Evolutionary conservation across 2,113 vertebrate genomes (phyloP).

Genomic region (Pedetes capensis): DNA sequence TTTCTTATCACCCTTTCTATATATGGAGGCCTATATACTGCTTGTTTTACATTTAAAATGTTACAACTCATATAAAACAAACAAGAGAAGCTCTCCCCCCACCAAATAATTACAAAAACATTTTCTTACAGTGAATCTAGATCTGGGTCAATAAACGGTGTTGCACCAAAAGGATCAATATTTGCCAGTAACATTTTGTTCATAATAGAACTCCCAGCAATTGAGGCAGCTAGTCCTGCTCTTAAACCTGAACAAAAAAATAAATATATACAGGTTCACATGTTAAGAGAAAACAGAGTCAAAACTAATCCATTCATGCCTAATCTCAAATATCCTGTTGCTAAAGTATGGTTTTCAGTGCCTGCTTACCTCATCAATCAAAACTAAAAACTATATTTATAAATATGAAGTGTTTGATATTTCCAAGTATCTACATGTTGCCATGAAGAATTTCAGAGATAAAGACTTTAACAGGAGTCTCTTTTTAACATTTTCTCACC

Average conservation of each 20-base stretch:
- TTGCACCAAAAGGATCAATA: slow-evolving; percentile 96
- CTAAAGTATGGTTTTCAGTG: background rate
- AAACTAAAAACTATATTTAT: background rate
- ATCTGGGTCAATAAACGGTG: slow-evolving; percentile 97
- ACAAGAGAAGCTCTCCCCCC: slow-evolving; percentile 23
- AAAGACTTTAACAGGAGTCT: background rate
- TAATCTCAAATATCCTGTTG: background rate
- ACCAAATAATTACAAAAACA: background rate
- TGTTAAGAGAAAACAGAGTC: background rate
- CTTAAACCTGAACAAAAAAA: slow-evolving; percentile 87
- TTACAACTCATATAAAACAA: background rate
- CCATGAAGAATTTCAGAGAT: background rate
- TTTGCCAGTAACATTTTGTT: slow-evolving; percentile 99
- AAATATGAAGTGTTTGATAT: background rate
- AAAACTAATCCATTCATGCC: background rate
- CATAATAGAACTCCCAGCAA: slow-evolving; percentile 98
- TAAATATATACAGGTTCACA: background rate
- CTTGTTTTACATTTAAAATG: background rate
- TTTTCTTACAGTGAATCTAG: slow-evolving; percentile 94
- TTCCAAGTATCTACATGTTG: background rate
- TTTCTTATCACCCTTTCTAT: background rate
- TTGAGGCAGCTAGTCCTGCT: slow-evolving; percentile 96
- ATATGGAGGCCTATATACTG: background rate
- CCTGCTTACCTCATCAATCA: background rate
- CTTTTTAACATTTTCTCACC: background rate